phyloP scores from a whole-genome alignment of 2,888 invertebrate genomes.

The Augochlorella aurata region DNA sequence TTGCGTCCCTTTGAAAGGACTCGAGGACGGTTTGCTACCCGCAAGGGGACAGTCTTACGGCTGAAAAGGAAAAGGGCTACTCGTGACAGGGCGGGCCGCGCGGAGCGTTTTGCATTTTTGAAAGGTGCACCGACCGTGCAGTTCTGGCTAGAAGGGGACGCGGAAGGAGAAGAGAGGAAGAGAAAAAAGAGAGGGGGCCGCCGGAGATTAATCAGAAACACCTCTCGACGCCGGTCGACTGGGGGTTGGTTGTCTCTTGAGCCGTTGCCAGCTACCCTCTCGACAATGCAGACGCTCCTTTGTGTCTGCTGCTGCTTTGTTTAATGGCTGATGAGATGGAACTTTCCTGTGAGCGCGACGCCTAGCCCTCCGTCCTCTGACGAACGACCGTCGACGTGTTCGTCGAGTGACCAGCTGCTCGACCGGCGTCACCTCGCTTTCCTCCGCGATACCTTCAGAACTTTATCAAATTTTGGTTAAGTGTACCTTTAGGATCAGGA shows the following conservation, averaged over 20 bases:
- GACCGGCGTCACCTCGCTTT: background rate
- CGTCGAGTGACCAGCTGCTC: slow-evolving; percentile 53
- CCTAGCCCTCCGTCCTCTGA: slow-evolving; percentile 46
- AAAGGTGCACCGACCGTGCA: slow-evolving; percentile 49
- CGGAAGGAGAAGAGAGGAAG: background rate
- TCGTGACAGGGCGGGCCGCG: slow-evolving; percentile 3
- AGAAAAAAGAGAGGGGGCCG: slow-evolving; percentile 44
- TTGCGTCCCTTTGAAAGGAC: slow-evolving; percentile 18
- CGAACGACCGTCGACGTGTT: slow-evolving; percentile 25
- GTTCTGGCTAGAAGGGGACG: slow-evolving; percentile 20
- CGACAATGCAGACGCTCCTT: slow-evolving; percentile 76
- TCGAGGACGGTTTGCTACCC: slow-evolving; percentile 9
- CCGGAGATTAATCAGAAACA: slow-evolving; percentile 78
- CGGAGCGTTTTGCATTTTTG: slow-evolving; percentile 68
- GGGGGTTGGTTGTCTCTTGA: slow-evolving; percentile 60
- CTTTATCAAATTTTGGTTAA: no score
- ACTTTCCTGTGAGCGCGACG: slow-evolving; percentile 66
- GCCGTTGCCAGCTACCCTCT: slow-evolving; percentile 64
- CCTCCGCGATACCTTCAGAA: no score
- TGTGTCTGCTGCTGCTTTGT: slow-evolving; percentile 76
- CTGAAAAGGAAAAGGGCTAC: slow-evolving; percentile 12
- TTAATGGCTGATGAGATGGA: slow-evolving; percentile 80
- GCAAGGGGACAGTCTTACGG: slow-evolving; percentile 28
- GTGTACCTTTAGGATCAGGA: no score
- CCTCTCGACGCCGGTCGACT: slow-evolving; percentile 67